Evolutionary conservation across 2,797 vertebrate genomes (phyloP), one percentile per base, ranked within the genome.

Genomic region (Danio albolineatus): DNA sequence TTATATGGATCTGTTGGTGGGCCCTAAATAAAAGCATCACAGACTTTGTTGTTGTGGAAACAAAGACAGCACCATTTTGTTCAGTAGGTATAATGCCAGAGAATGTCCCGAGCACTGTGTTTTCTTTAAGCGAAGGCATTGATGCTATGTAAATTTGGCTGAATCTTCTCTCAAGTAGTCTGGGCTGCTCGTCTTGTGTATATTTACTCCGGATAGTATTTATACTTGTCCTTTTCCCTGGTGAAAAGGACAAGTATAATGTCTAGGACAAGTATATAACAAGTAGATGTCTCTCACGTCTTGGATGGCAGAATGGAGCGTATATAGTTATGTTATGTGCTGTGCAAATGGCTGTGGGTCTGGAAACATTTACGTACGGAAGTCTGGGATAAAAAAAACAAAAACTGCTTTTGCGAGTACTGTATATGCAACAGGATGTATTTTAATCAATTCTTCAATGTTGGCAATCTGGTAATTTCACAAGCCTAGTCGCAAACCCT

Each of bases 401-500:
- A 28, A 28, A 28, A 54, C 59, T 57, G 48, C 28, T 43, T 65
- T 79, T 67, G 44, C 69, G 79, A 49, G 38, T 73, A 65, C 60
- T 76, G 60, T 72, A 21, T 74, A 44, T 54, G 60, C 60, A 67
- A 41, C 64, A 65, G 53, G 67, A 79, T 82, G 76, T 56, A 38
- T 77, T 36, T 76, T 71, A 59, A 56, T 75, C 39, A 66, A 57
- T 74, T 62, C 76, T 70, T 84, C 28, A 14, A 14, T 72, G 46
- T 66, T 14, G n/a, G 43, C 49, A 28, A 70, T 74, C 43, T 62
- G 49, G 65, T 73, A 76, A 79, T 79, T 86, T 86, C 69, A 81
- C 21, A 73, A 80, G 79, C 73, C 71, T 36, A 73, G 65, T 70
- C 16, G 39, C 79, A 77, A 73, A 76, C 66, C 82, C 62, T 64